Evolutionary conservation across 2,113 vertebrate species (phyloP), one percentile per base, ranked within the genome.

Genomic region (Syngnathus floridae): DNA sequence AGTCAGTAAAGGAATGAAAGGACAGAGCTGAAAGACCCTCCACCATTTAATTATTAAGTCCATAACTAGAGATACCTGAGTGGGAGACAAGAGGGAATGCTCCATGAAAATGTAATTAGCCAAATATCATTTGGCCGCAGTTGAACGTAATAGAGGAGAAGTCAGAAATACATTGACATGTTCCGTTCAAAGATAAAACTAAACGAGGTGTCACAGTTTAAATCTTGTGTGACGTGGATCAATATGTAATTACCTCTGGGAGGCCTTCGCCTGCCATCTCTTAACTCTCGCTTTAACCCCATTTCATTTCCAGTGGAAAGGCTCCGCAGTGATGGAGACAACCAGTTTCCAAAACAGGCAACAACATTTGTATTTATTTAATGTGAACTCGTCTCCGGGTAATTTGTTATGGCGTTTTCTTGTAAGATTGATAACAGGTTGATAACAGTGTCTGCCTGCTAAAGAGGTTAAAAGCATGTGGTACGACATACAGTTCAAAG

Each of bases 1-100:
- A 78, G 76, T 79, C 45, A 59, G 60, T 76, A 78, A 82, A 64
- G 6, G 66, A 80, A 81, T 81, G 41, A 85, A 86, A 84, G 78
- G 81, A 79, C 79, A 8, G 67, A 66, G 72, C 62, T 67, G 70
- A 82, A 80, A 77, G 78, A 75, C 69, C 79, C 65, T 72, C 40
- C 76, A 64, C 84, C 66, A 51, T 87, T 88, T 84, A 84, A 90
- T 87, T 89, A 90, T 79, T 75, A 85, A 79, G 82, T 85, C 80
- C 77, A 77, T 75, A 81, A 86, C 75, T 79, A 73, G 73, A 71
- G 73, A 74, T 59, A 74, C 63, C 77, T 78, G 76, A 80, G 75
- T 59, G 5, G 69, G 64, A 81, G 81, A 75, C 76, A 73, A 76
- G 78, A 69, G 58, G 70, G 77, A 80, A 65, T 5, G 58, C 74